Base-by-base conservation (phyloP, 2,113 vertebrate species). In the Etheostoma spectabile region DNA sequence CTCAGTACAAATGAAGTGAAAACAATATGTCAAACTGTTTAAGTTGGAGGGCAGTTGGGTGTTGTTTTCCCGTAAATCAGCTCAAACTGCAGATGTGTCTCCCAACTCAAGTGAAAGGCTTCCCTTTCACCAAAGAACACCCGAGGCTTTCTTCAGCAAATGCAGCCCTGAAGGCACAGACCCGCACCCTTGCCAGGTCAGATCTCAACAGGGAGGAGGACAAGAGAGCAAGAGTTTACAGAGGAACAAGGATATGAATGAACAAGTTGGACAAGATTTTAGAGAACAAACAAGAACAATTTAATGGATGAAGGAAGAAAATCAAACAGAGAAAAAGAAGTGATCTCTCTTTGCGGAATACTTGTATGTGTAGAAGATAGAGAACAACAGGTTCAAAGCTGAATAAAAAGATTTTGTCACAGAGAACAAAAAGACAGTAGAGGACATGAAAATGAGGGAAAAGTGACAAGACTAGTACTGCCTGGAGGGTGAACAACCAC, bases 231-330 rank as follows among this genome's bases (percentile, higher is more conserved):
- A 27, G 6, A 53, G 16, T 52, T 74, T 46, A 60, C 22, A 30
- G 52, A 69, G 51, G 53, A 79, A 46, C 72, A 73, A 68, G 42
- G 51, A 79, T 49, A 30, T 15, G 27, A 62, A 66, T 11, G 38
- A 62, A 60, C 24, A 48, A 22, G 42, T 49, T 45, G 18, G 49
- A 68, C 75, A 24, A 57, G 53, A 18, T 6, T 83, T 74, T 15
- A n/a, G 38, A 38, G 27, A 61, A 60, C 61, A 65, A 66, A 59
- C 60, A 63, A 59, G 33, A 51, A n/a, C 3, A 60, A 52, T 42
- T 42, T 51, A 8, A 35, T 2, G 35, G 48, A 65, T 57, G 27
- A 16, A 48, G 10, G 10, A 15, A 15, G 24, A 63, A 53, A 63
- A 51, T 59, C 61, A 45, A n/a, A 82, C 27, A 51, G 12, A 73